A percentile compares a stretch with the other conserved stretches of the same genome.
phyloP scores from a whole-genome alignment of 2,888 invertebrate genomes.

The Subacronicta megacephala region DNA sequence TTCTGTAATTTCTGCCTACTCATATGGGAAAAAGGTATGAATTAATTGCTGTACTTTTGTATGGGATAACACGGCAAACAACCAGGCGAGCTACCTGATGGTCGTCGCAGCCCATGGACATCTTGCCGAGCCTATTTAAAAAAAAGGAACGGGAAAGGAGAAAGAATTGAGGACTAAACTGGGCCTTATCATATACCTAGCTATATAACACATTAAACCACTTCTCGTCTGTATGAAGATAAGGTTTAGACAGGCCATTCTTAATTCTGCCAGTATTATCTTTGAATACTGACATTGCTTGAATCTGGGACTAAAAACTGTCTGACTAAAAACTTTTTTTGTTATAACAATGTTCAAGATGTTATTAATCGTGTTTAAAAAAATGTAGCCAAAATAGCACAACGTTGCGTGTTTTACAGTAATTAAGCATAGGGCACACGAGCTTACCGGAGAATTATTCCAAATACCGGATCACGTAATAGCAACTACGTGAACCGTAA shows the following conservation, averaged over 20 bases:
- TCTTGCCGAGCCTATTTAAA: too few relatives aligned
- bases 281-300: too few relatives aligned
- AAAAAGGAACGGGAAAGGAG: too few relatives aligned
- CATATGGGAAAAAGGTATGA: too few relatives aligned
- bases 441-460: conserved; percentile 39
- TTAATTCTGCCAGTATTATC: neutral
- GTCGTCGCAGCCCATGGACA: too few relatives aligned
- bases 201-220: neutral
- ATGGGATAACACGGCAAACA: too few relatives aligned
- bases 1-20: too few relatives aligned
- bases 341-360: conserved; percentile 7
- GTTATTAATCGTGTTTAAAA: conserved; percentile 26
- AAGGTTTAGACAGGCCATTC: conserved; percentile 13
- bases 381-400: conserved; percentile 42
- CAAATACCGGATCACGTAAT: conserved; percentile 47
- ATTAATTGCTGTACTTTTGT: too few relatives aligned
- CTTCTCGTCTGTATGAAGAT: neutral
- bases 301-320: conserved; percentile 7
- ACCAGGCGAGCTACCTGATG: too few relatives aligned
- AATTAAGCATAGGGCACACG: conserved; percentile 51
- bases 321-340: conserved; percentile 6
- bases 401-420: conserved; percentile 42
- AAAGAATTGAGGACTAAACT: too few relatives aligned
- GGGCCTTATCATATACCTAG: too few relatives aligned
- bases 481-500: too few relatives aligned